Conservation (phyloP, 2,888 invertebrate genomes). For the Drosophila percnosoma region DNA sequence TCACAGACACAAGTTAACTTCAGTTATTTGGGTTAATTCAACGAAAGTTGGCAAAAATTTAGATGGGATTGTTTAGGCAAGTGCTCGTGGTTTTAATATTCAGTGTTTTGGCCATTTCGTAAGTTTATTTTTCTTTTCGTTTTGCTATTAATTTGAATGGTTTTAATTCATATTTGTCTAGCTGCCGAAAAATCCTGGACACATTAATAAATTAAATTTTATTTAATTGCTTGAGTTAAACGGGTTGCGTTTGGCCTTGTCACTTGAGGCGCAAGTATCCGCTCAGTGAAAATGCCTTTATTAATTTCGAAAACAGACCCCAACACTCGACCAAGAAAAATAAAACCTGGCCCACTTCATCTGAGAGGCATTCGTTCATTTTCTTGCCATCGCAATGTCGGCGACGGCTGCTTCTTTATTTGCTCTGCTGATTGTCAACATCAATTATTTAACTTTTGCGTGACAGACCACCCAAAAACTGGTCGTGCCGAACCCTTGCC, state of each 20-base stretch:
- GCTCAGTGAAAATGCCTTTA: slow-evolving; percentile 59
- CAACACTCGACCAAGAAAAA: slow-evolving; percentile 34
- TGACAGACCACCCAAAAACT: slow-evolving; percentile 53
- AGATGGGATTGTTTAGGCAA: slow-evolving; percentile 2
- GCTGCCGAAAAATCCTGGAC: slow-evolving; percentile 25
- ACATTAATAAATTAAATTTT: slow-evolving; percentile 64
- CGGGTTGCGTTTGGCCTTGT: slow-evolving; percentile 28
- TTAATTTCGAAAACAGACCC: slow-evolving; percentile 63
- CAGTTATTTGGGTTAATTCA: slow-evolving; percentile 6
- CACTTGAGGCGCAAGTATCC: slow-evolving; percentile 51
- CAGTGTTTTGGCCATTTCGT: slow-evolving; percentile 20
- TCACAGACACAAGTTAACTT: neutral
- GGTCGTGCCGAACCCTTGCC: slow-evolving; percentile 33
- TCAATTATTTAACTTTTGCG: slow-evolving; percentile 82
- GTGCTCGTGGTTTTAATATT: neutral
- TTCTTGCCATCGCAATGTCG: slow-evolving; percentile 33
- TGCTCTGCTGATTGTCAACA: slow-evolving; percentile 83
- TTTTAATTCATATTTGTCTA: slow-evolving; percentile 41
- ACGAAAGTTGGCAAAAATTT: slow-evolving; percentile 6
- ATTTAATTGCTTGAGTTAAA: slow-evolving; percentile 59
- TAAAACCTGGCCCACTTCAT: slow-evolving; percentile 49
- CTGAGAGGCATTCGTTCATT: slow-evolving; percentile 51
- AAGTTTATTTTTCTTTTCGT: slow-evolving; percentile 15
- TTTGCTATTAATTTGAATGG: slow-evolving; percentile 20
- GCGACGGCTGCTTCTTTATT: slow-evolving; percentile 71